Base-by-base conservation (phyloP, 2,797 vertebrate genomes). In the Syngnathus rostellatus region DNA sequence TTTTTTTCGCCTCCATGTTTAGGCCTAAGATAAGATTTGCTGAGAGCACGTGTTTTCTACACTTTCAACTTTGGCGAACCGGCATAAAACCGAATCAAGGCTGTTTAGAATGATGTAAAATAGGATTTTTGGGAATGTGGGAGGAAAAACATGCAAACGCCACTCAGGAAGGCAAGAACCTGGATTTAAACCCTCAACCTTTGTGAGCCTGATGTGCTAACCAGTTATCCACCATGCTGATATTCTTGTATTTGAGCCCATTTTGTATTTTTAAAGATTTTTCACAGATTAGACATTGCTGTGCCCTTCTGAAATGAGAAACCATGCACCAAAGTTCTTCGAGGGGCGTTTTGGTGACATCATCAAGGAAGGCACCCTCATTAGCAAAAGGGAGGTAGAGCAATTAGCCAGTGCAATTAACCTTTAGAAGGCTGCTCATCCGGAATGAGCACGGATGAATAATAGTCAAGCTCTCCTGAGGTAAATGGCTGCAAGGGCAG, bases 331-430 rank as follows among this genome's bases (percentile, higher is more conserved):
- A 71, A 79, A 85, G 81, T 74, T 79, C 75, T 72, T 65, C 66
- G 67, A 82, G 81, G 84, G 78, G 79, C 83, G 80, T 89, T 89
- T 88, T 81, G 81, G 77, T 91, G 88, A 91, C 86, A 83, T 90
- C 85, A 85, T 83, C 54, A 69, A 74, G 62, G 68, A 86, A 72
- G 76, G 37, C 38, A 54, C 74, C 74, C 79, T 78, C 77, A 71
- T 89, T 87, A 88, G 83, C 81, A 82, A 71, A 78, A 77, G 74
- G 72, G 81, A 79, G 80, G 71, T 75, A 77, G 81, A 86, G 89
- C 85, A 90, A 91, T 91, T 92, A 90, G 80, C 85, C 66, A 25
- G 72, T 8, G 86, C 88, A 89, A 88, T 92, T 91, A 91, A 90
- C 90, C 90, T 92, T 90, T 89, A 82, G 85, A 87, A 77, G 82